Conservation (phyloP, 2,797 vertebrate species). For the Sebastes diaconus region DNA sequence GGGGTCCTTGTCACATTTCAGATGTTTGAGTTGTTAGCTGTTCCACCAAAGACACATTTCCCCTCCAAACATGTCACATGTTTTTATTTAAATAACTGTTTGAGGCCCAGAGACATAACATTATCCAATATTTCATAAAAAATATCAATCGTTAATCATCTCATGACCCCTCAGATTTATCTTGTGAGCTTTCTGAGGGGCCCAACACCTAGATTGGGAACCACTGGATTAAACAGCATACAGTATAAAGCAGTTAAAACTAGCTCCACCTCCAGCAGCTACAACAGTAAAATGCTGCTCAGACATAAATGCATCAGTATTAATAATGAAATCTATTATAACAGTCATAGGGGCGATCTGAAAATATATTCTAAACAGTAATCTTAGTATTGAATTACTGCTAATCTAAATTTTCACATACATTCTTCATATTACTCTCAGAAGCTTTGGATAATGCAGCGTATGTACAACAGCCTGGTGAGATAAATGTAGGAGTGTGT, state of each 20-base stretch:
- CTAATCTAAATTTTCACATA: not conserved
- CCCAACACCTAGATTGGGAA: not conserved
- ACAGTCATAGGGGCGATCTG: not conserved
- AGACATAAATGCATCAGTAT: not conserved
- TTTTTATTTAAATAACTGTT: not conserved
- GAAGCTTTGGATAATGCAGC: constrained; percentile 15
- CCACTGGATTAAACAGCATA: not conserved
- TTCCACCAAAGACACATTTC: not conserved
- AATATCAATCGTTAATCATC: not conserved
- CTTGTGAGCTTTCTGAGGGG: not conserved
- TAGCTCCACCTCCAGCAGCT: not conserved
- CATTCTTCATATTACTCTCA: constrained; percentile 18
- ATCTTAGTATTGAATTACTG: not conserved
- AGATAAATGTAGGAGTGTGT: constrained; percentile 24
- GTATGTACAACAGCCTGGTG: constrained; percentile 21
- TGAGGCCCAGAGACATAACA: not conserved
- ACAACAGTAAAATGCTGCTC: not conserved
- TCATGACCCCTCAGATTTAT: not conserved
- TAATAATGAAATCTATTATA: not conserved
- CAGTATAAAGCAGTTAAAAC: not conserved
- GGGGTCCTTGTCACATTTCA: not conserved
- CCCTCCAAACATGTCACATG: not conserved
- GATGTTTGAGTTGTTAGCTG: too few species aligned
- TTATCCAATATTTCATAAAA: not conserved
- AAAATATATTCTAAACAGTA: not conserved